These are phyloP conservation scores for Phainopepla nitens DNA, from an alignment of 2,113 vertebrate genomes.

Conservation along the genomic window DNA sequence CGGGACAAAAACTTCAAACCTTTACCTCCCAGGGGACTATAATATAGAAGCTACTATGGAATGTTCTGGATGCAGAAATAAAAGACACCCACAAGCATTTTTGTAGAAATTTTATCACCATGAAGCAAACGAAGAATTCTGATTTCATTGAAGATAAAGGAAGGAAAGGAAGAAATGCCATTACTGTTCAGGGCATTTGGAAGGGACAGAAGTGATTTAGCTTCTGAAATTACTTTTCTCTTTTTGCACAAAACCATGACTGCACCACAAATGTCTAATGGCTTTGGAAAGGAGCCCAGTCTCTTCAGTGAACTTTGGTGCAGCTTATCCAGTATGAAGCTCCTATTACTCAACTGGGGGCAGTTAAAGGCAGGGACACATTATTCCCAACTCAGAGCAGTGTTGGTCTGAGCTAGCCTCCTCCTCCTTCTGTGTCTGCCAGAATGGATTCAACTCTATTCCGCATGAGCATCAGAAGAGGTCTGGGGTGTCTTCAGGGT, in stretches of 20 bases:
- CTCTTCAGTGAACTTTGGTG: background rate
- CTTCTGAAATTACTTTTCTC: background rate
- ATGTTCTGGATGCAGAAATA: background rate
- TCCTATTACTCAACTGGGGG: background rate
- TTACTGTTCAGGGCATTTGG: background rate
- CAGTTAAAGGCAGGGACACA: background rate
- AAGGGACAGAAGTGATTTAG: background rate
- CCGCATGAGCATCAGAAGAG: background rate
- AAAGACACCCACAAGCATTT: background rate
- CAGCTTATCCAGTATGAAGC: background rate
- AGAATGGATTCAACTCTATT: background rate
- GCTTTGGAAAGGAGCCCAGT: background rate
- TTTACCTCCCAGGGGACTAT: background rate
- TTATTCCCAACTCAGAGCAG: background rate
- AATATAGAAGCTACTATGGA: background rate
- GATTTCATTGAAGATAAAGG: background rate
- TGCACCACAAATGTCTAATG: background rate
- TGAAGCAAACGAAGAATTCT: background rate
- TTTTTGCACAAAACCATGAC: background rate
- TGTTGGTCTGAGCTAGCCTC: fast-evolving
- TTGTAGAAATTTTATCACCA: background rate
- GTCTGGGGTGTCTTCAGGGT: background rate
- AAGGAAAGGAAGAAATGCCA: background rate
- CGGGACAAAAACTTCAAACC: background rate
- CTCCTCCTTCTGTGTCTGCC: fast-evolving